A percentile compares a stretch with the other conserved stretches of the same genome.
phyloP scores from a whole-genome alignment of 1,140 invertebrate species.

The Helicoverpa armigera region DNA sequence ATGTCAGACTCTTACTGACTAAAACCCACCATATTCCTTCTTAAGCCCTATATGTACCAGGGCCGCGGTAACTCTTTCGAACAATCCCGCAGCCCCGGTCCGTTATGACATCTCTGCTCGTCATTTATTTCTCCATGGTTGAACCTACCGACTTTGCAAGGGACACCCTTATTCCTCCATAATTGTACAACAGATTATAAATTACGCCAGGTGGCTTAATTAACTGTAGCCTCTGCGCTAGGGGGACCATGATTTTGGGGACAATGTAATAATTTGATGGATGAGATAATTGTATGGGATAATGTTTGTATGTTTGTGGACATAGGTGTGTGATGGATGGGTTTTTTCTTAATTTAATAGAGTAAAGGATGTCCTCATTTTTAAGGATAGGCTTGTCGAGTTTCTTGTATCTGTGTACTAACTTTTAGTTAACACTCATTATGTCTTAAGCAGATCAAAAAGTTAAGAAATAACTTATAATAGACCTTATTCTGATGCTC shows the following conservation, averaged over 20 bases:
- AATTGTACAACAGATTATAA: constrained; percentile 52
- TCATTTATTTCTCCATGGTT: neutral
- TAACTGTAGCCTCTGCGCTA: constrained; percentile 43
- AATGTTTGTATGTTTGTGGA: neutral
- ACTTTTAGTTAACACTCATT: too few species aligned
- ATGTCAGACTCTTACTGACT: too few species aligned
- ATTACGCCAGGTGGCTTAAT: constrained; percentile 51
- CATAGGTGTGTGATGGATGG: neutral
- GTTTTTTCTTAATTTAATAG: neutral
- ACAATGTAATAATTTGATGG: neutral
- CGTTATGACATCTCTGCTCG: too few species aligned
- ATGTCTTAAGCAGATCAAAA: too few species aligned
- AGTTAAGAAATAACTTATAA: too few species aligned
- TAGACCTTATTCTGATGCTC: too few species aligned
- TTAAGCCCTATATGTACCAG: too few species aligned
- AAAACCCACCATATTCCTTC: too few species aligned
- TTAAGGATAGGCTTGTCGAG: neutral
- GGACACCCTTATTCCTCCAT: constrained; percentile 6
- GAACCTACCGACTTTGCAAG: neutral
- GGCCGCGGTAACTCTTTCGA: too few species aligned
- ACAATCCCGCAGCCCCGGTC: too few species aligned
- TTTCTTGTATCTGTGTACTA: too few species aligned
- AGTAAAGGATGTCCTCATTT: neutral
- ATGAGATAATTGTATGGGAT: neutral
- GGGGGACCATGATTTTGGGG: constrained; percentile 24